Evolutionary conservation across 2,113 vertebrate species (phyloP).

Genomic region (Vulpes vulpes): DNA sequence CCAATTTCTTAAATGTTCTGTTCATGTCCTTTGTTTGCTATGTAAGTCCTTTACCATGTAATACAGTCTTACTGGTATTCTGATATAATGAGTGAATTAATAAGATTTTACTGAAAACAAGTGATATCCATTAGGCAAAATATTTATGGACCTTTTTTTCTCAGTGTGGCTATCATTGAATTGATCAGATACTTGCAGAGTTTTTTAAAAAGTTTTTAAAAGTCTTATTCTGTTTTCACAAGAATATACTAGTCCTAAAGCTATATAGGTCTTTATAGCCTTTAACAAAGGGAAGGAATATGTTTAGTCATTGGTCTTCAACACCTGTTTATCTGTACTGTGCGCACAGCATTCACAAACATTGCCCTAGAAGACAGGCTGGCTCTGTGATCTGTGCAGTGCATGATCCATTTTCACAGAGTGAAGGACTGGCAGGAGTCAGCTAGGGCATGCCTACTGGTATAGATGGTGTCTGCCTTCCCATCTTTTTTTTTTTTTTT

Average conservation of each 20-base stretch:
- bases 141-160: constrained; percentile 23
- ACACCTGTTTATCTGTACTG: not conserved
- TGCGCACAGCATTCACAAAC: not conserved
- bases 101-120: constrained; percentile 56
- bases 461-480: not conserved
- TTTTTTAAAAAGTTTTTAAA: constrained; percentile 6
- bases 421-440: not conserved
- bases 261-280: not conserved
- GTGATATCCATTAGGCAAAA: not conserved
- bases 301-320: not conserved
- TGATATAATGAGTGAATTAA: constrained; percentile 20
- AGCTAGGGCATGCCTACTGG: not conserved
- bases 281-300: constrained; percentile 16
- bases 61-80: not conserved
- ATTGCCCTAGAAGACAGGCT: not conserved
- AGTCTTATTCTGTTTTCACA: not conserved
- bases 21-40: constrained; percentile 7
- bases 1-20: constrained; percentile 36
- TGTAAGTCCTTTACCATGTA: constrained; percentile 30
- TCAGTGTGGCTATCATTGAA: not conserved
- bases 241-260: constrained; percentile 33
- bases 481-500: not conserved
- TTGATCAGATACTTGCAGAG: constrained; percentile 21
- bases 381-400: not conserved
- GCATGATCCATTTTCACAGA: not conserved